These are phyloP conservation scores for Amphiprion ocellaris DNA, from an alignment of 2,113 vertebrate species.

Conservation along the genomic window DNA sequence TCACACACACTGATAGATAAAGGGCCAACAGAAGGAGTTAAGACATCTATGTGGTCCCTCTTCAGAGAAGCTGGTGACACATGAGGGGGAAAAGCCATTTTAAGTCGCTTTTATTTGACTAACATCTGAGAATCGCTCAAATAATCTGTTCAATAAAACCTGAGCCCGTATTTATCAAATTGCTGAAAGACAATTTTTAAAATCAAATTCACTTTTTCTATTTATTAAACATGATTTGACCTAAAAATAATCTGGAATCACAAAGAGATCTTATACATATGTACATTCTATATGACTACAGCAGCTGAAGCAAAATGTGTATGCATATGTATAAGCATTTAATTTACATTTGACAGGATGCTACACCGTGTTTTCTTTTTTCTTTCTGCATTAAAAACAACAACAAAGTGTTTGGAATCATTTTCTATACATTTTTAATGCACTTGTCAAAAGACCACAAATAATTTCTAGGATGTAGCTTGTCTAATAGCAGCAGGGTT, in stretches of 20 bases:
- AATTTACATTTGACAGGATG: no score
- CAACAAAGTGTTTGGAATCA: no score
- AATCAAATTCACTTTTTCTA: neutral
- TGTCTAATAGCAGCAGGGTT: no score
- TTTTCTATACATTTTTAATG: no score
- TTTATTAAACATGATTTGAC: neutral
- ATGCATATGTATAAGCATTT: neutral
- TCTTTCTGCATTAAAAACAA: no score
- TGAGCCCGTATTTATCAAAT: slow-evolving; percentile 51
- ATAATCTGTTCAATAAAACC: slow-evolving; percentile 29
- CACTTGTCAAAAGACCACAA: no score
- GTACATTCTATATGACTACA: neutral
- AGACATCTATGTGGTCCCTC: slow-evolving; percentile 79
- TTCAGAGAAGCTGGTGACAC: slow-evolving; percentile 80
- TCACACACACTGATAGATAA: slow-evolving; percentile 40
- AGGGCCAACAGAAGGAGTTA: slow-evolving; percentile 71
- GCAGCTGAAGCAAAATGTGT: neutral
- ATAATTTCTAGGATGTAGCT: no score
- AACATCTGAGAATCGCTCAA: slow-evolving; percentile 1
- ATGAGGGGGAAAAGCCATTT: slow-evolving; percentile 51
- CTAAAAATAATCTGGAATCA: neutral
- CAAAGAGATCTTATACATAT: no score
- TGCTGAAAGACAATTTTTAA: neutral
- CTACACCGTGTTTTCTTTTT: no score
- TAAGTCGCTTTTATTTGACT: slow-evolving; percentile 13